Base-by-base conservation (phyloP, 2,113 vertebrate genomes). In the Arizona elegans region DNA sequence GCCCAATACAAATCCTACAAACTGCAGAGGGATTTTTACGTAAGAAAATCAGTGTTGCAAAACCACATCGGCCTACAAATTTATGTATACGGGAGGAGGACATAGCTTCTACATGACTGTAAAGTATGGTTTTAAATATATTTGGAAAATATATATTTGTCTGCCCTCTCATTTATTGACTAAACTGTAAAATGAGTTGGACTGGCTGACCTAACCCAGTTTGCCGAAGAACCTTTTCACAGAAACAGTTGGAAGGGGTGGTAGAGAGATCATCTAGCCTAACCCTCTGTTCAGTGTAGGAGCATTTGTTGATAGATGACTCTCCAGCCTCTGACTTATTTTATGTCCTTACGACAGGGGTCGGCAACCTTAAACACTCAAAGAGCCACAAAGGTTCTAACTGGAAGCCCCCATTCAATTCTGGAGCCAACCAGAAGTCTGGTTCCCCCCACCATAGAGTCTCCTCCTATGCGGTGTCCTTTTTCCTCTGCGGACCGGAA, bases 81-180 rank as follows among this genome's bases (percentile, higher is more conserved):
- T 2, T 92, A n/a, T 33, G 52, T 91, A 24, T 62, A 70, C 2
- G 1, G 81, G 10, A 23, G n/a, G 70, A 7, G 38, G 90, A 62
- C 15, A 86, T 33, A 43, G 53, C 0, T 87, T 92, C 1, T 24
- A 2, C 0, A 1, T 91, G 5, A 26, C 0, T 21, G 21, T 75
- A 90, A 81, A 94, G 23, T 87, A 90, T 47, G 33, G 0, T 29
- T 0, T 81, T 0, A 1, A 8, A 7, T 19, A 0, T 8, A 5
- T 59, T 12, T 85, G 50, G 23, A n/a, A 33, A 9, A 47, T 47
- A 55, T 19, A 24, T 24, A 86, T n/a, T 2, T 5, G 88, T 26
- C 47, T 43, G 6, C 0, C 50, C 54, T 88, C 54, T 21, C 1
- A 33, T 55, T 50, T 85, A 0, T 0, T 26, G 26, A 53, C 23